These are phyloP conservation scores for Catajapyx aquilonaris DNA, from an alignment of 1,140 invertebrate species.

Conservation along the genomic window DNA sequence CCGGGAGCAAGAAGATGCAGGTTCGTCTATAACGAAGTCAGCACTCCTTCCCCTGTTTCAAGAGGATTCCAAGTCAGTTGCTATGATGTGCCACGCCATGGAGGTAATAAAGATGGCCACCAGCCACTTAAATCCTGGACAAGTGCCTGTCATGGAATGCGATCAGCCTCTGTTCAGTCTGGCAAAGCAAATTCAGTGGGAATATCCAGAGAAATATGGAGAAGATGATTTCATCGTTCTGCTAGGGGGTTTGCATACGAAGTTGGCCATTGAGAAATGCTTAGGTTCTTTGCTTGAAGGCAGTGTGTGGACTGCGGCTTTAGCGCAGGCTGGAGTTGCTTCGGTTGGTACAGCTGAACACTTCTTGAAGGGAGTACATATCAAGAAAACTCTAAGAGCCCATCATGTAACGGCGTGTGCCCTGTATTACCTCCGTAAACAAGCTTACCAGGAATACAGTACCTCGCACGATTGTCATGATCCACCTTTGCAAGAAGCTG, in stretches of 20 bases:
- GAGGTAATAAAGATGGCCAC: constrained; percentile 7
- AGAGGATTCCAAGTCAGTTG: not conserved
- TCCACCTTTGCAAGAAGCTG: too few relatives aligned
- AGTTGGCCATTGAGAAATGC: constrained; percentile 6
- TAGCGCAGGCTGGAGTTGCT: not conserved
- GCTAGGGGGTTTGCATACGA: constrained; percentile 9
- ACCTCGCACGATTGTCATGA: too few relatives aligned
- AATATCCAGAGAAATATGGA: constrained; percentile 11
- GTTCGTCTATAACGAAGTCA: not conserved
- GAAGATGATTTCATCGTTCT: constrained; percentile 11
- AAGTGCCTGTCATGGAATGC: constrained; percentile 8
- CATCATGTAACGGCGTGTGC: not conserved
- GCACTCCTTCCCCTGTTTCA: constrained; percentile 1
- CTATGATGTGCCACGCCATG: constrained; percentile 7
- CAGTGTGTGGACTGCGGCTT: constrained; percentile 7
- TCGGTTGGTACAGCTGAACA: not conserved
- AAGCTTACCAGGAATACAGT: too few relatives aligned
- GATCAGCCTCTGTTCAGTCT: constrained; percentile 11
- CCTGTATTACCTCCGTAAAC: too few relatives aligned
- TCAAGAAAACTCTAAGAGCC: not conserved
- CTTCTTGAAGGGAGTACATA: not conserved
- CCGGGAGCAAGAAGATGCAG: not conserved
- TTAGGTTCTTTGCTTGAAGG: constrained; percentile 9
- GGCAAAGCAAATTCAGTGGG: constrained; percentile 12
- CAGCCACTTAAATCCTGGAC: constrained; percentile 10